Conservation (phyloP, 2,888 invertebrate species). For the Apomyelois bistriatella region DNA sequence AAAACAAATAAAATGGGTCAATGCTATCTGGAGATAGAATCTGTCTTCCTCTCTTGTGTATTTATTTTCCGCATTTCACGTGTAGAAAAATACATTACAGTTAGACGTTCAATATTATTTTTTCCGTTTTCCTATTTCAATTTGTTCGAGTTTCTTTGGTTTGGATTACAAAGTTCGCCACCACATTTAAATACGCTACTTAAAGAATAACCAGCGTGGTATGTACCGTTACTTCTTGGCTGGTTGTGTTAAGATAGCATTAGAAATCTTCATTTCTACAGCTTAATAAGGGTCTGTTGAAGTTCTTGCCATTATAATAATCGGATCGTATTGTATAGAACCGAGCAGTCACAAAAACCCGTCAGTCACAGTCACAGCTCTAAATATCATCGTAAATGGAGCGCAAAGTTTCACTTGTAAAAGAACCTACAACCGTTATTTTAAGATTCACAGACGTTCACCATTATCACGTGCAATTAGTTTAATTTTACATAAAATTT, state of each 20-base stretch:
- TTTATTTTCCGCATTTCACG: background rate
- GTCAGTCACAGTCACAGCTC: constrained; percentile 13
- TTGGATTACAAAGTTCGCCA: no score
- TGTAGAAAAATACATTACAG: background rate
- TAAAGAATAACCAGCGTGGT: no score
- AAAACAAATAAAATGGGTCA: background rate
- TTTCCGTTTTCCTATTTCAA: no score
- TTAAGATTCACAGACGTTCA: constrained; percentile 16
- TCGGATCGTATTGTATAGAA: background rate
- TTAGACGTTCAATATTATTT: no score
- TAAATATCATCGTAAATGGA: constrained; percentile 29
- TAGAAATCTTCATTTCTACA: no score
- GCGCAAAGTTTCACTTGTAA: constrained; percentile 30
- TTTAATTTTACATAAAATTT: background rate
- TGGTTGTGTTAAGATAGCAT: no score
- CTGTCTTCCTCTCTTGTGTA: background rate
- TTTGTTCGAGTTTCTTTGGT: no score
- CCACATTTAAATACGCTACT: no score
- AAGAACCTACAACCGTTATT: constrained; percentile 25
- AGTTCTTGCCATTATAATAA: no score
- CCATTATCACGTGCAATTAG: background rate
- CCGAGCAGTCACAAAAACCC: constrained; percentile 20
- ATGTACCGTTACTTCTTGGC: no score
- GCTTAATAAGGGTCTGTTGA: no score
- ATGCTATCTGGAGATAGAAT: constrained; percentile 5